Conservation (phyloP, 2,888 invertebrate genomes). For the Mythimna pallens region DNA sequence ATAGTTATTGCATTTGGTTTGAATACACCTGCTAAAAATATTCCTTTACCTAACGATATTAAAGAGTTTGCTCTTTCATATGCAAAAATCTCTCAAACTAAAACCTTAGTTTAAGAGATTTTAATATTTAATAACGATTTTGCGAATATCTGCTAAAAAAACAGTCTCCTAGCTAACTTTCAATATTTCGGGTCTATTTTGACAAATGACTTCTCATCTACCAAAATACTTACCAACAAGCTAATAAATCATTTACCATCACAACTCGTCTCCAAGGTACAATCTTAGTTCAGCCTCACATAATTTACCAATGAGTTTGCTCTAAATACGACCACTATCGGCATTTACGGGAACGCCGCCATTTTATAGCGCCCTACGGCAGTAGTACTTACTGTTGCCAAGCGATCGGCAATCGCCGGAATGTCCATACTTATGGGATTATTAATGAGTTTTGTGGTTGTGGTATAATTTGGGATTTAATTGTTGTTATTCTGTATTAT, state of each 20-base stretch:
- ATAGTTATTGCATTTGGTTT: not conserved
- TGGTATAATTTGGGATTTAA: slow-evolving; percentile 26
- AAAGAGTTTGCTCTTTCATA: too few relatives aligned
- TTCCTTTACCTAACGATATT: too few relatives aligned
- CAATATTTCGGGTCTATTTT: not conserved
- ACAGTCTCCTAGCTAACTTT: not conserved
- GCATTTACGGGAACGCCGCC: slow-evolving; percentile 51
- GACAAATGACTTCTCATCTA: not conserved
- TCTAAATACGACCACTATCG: slow-evolving; percentile 66
- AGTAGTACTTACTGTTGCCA: slow-evolving; percentile 48
- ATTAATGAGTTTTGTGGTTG: slow-evolving; percentile 46
- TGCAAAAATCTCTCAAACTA: too few relatives aligned
- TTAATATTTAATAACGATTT: too few relatives aligned
- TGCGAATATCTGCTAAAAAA: not conserved
- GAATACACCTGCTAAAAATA: too few relatives aligned
- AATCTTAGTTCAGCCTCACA: slow-evolving; percentile 28
- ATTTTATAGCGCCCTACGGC: slow-evolving; percentile 62
- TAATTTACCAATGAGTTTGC: slow-evolving; percentile 59
- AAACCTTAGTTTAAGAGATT: too few relatives aligned
- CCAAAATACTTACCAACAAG: not conserved
- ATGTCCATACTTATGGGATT: slow-evolving; percentile 54
- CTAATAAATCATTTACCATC: not conserved
- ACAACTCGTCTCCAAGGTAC: slow-evolving; percentile 56
- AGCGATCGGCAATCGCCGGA: slow-evolving; percentile 53
- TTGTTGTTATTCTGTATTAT: slow-evolving; percentile 12